Evolutionary conservation across 2,888 invertebrate species (phyloP).

Genomic region (Seira musarum): DNA sequence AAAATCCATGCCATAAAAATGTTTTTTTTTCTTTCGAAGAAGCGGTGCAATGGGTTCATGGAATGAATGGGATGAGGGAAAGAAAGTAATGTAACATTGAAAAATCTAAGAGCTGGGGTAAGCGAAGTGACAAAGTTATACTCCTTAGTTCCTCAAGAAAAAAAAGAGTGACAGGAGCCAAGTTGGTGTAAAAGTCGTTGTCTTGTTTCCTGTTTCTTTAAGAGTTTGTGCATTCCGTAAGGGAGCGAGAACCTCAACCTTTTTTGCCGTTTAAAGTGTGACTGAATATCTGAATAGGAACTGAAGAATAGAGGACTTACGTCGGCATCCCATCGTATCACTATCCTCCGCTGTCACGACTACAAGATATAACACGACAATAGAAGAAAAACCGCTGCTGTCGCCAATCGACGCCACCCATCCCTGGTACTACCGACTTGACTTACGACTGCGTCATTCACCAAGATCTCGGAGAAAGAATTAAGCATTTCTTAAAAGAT

Average conservation of each 20-base stretch:
- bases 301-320: neutral
- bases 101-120: neutral
- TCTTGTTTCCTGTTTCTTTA: slow-evolving; percentile 45
- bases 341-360: slow-evolving; percentile 2
- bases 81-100: neutral
- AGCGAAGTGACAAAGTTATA: neutral
- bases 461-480: neutral
- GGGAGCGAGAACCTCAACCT: neutral
- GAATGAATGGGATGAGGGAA: neutral
- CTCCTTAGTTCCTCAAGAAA: neutral
- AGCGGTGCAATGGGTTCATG: neutral
- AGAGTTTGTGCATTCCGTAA: slow-evolving; percentile 13
- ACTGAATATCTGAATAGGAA: neutral
- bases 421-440: neutral
- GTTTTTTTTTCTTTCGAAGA: neutral
- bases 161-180: slow-evolving; percentile 44
- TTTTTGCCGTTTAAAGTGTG: neutral
- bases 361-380: slow-evolving; percentile 10
- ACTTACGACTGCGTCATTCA: neutral
- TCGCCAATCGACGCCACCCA: neutral
- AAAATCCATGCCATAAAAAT: slow-evolving; percentile 3
- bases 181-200: slow-evolving; percentile 56
- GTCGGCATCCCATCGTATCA: neutral
- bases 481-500: neutral
- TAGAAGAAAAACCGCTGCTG: slow-evolving; percentile 15